A percentile compares a stretch with the other conserved stretches of the same genome.
Evolutionary conservation across 2,113 vertebrate species (phyloP).

Genomic region (Pogonocichla stellata): DNA sequence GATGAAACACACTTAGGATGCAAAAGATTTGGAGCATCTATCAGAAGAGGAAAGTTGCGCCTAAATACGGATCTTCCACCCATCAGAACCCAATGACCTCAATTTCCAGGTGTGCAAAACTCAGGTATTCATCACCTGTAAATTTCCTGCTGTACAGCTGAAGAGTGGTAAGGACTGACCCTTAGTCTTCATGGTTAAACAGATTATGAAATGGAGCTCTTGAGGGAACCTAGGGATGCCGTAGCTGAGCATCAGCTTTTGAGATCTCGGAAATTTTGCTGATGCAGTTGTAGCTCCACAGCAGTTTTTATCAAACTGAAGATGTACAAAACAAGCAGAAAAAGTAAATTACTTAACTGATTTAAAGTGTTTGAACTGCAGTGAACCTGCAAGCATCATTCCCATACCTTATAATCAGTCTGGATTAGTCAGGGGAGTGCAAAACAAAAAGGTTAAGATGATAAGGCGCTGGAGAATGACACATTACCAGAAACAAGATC

Average conservation of each 20-base stretch:
- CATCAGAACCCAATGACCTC: background rate
- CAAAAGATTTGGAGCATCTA: background rate
- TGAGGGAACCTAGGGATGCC: background rate
- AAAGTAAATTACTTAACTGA: background rate
- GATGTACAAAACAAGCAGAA: background rate
- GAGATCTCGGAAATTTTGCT: background rate
- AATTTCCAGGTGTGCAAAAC: background rate
- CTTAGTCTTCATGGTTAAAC: background rate
- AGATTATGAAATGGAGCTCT: background rate
- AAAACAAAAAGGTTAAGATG: background rate
- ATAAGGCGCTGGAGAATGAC: background rate
- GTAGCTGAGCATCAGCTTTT: background rate
- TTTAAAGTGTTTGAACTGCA: background rate
- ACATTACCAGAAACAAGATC: background rate
- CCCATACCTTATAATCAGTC: background rate
- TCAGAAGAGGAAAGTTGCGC: background rate
- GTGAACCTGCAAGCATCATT: background rate
- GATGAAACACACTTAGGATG: background rate
- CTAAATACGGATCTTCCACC: background rate
- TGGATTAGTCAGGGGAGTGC: background rate
- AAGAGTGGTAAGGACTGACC: background rate
- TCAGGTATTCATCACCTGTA: background rate
- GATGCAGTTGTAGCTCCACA: background rate
- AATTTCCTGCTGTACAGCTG: background rate
- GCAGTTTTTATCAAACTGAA: background rate